These are phyloP conservation scores for Globodera ellingtonae DNA, from an alignment of 1,140 invertebrate genomes.

Conservation along the genomic window DNA sequence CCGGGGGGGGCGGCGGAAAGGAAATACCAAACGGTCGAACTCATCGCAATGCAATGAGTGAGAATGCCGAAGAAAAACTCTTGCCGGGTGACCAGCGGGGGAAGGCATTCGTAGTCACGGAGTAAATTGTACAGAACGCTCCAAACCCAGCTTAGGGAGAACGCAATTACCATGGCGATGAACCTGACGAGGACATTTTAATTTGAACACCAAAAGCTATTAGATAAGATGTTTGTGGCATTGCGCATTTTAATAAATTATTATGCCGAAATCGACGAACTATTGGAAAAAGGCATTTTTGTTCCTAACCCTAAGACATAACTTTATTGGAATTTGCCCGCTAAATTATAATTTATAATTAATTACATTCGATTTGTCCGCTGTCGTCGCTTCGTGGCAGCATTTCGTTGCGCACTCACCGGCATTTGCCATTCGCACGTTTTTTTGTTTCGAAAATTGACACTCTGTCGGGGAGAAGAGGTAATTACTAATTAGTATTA, in stretches of 20 bases:
- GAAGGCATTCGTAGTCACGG: conserved; percentile 67
- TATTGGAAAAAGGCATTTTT: no score
- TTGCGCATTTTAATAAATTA: no score
- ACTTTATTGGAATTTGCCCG: no score
- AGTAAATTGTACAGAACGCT: conserved; percentile 69
- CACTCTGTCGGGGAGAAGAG: conserved; percentile 33
- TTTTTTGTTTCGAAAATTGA: conserved; percentile 58
- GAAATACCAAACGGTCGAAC: conserved; percentile 67
- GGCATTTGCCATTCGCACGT: conserved; percentile 50
- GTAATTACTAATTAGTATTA: no score
- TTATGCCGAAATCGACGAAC: no score
- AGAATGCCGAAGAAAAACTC: conserved; percentile 68
- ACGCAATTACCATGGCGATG: conserved; percentile 57
- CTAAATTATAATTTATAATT: no score
- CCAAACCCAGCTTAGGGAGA: conserved; percentile 68
- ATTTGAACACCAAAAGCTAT: no score
- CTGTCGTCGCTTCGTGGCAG: conserved; percentile 60
- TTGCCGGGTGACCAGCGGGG: conserved; percentile 57
- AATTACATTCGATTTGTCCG: conserved; percentile 60
- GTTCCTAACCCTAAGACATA: no score
- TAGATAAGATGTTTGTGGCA: no score
- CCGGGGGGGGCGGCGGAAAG: conserved; percentile 29
- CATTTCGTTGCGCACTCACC: conserved; percentile 57
- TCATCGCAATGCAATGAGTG: conserved; percentile 70
- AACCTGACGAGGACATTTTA: conserved; percentile 29